phyloP scores from a whole-genome alignment of 2,888 invertebrate genomes.

The Orchesella flavescens region DNA sequence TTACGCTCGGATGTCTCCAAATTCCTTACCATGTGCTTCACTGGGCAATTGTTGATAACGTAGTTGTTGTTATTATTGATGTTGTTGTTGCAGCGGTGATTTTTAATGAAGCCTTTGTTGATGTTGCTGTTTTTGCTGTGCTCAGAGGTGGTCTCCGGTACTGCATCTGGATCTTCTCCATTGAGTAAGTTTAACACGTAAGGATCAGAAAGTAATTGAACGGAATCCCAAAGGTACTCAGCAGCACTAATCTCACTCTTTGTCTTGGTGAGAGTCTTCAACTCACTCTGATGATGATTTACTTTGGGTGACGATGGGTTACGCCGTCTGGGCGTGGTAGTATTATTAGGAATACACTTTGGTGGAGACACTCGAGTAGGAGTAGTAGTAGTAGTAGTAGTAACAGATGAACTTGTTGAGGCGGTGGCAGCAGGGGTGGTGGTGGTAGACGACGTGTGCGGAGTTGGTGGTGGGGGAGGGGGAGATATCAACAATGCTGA shows the following conservation, averaged over 20 bases:
- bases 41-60: conserved; percentile 44
- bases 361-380: conserved; percentile 28
- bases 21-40: conserved; percentile 52
- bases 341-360: conserved; percentile 53
- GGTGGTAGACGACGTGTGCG: not conserved
- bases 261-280: no score
- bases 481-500: conserved; percentile 42
- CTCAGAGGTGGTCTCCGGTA: not conserved
- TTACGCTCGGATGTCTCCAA: conserved; percentile 48
- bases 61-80: conserved; percentile 47
- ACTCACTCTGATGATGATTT: conserved; percentile 16
- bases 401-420: not conserved
- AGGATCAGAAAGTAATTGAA: conserved; percentile 70
- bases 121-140: conserved; percentile 29
- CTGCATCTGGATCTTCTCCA: conserved; percentile 62
- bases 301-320: conserved; percentile 55
- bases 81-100: conserved; percentile 38
- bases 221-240: conserved; percentile 71
- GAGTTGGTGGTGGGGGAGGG: conserved; percentile 11
- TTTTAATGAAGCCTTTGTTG: not conserved
- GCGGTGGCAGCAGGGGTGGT: not conserved
- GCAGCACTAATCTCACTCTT: conserved; percentile 66
- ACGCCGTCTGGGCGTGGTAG: conserved; percentile 33
- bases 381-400: not conserved
- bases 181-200: conserved; percentile 71